Evolutionary conservation across 2,113 vertebrate genomes (phyloP).

Genomic region (Ammodytes dubius): DNA sequence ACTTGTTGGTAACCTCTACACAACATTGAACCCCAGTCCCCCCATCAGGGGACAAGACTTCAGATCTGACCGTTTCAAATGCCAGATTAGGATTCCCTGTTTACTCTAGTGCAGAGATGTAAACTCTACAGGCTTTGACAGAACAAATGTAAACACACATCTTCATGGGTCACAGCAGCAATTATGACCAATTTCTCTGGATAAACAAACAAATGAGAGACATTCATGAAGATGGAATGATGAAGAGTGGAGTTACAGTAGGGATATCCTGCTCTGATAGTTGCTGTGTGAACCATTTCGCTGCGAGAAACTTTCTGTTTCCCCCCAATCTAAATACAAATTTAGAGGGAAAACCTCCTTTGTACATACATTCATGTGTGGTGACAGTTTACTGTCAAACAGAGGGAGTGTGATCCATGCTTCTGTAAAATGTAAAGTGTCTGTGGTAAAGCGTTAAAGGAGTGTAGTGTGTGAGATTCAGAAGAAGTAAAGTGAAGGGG

Average conservation of each 20-base stretch:
- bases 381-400: neutral
- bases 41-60: neutral
- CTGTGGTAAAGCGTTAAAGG: slow-evolving; percentile 3
- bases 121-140: slow-evolving; percentile 46
- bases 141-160: slow-evolving; percentile 54
- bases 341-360: neutral
- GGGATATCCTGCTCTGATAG: slow-evolving; percentile 17
- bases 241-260: slow-evolving; percentile 15
- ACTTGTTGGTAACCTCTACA: slow-evolving; percentile 11
- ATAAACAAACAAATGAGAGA: slow-evolving; percentile 70
- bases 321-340: slow-evolving; percentile 4
- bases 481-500: slow-evolving; percentile 3
- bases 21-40: neutral
- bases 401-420: neutral
- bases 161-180: slow-evolving; percentile 50
- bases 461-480: neutral
- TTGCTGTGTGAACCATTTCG: neutral
- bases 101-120: slow-evolving; percentile 49
- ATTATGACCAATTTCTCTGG: slow-evolving; percentile 71
- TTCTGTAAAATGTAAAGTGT: slow-evolving; percentile 2
- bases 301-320: slow-evolving; percentile 8
- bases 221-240: slow-evolving; percentile 41
- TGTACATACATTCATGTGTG: neutral
- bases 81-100: slow-evolving; percentile 54
- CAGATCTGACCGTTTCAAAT: slow-evolving; percentile 36